phyloP scores from a whole-genome alignment of 1,140 invertebrate genomes.

The Fopius arisanus region DNA sequence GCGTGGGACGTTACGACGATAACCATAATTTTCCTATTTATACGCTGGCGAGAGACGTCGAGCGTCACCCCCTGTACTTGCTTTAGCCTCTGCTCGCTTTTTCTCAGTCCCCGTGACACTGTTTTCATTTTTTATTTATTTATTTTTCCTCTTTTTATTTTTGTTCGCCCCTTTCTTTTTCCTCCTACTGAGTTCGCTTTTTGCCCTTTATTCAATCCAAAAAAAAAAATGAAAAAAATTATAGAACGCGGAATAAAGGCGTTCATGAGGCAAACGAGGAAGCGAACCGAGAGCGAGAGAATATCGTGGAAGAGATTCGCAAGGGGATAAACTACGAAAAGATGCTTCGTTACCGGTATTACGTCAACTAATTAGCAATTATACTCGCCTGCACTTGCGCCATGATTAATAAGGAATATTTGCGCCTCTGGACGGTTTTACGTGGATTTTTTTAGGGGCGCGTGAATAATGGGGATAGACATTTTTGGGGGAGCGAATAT shows the following conservation, averaged over 20 bases:
- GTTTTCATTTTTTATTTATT: not conserved
- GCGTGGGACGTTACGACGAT: not conserved
- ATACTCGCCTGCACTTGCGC: constrained; percentile 22
- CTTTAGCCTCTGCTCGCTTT: not conserved
- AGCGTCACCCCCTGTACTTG: not conserved
- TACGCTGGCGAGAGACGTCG: constrained; percentile 14
- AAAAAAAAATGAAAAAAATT: not conserved
- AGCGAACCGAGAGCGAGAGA: not conserved
- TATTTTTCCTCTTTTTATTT: not conserved
- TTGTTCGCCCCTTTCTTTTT: not conserved
- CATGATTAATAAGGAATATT: constrained; percentile 44
- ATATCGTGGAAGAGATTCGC: constrained; percentile 4
- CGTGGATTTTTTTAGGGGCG: too few relatives aligned
- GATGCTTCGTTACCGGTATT: constrained; percentile 41
- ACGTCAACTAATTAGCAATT: constrained; percentile 53
- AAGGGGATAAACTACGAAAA: constrained; percentile 16
- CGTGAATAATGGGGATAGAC: too few relatives aligned
- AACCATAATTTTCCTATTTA: constrained; percentile 20
- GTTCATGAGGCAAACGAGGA: not conserved
- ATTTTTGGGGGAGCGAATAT: too few relatives aligned
- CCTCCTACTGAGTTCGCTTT: not conserved
- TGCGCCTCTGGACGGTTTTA: not conserved
- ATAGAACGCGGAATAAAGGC: not conserved
- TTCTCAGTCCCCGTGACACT: not conserved
- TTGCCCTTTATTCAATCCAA: not conserved